Conservation (phyloP, 2,888 invertebrate species). For the Allacma fusca region DNA sequence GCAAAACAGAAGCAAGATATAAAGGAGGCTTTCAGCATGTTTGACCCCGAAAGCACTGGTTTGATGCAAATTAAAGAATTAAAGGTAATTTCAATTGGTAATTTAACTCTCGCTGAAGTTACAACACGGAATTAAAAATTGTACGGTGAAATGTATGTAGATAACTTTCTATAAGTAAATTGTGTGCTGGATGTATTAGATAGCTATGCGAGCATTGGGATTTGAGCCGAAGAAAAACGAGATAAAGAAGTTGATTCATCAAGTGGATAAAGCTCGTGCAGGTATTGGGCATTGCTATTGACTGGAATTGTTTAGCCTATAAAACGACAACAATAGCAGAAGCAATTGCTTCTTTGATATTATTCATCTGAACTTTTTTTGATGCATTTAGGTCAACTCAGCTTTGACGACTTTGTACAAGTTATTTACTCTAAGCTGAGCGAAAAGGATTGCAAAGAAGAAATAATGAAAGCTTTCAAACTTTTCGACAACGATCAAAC, state of each 20-base stretch:
- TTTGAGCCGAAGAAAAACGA: constrained; percentile 98
- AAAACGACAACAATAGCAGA: too few relatives aligned
- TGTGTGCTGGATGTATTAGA: constrained; percentile 62
- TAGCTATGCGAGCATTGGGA: constrained; percentile 91
- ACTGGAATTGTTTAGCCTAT: neutral
- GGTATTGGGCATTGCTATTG: constrained; percentile 67
- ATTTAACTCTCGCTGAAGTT: too few relatives aligned
- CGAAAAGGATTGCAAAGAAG: constrained; percentile 93
- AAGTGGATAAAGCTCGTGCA: constrained; percentile 85
- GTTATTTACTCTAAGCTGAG: constrained; percentile 93
- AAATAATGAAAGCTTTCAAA: constrained; percentile 94
- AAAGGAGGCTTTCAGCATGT: constrained; percentile 93
- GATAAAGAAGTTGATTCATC: constrained; percentile 91
- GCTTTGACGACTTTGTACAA: constrained; percentile 85
- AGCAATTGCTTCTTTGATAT: too few relatives aligned
- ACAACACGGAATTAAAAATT: too few relatives aligned
- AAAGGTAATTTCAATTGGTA: constrained; percentile 77
- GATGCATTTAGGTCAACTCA: constrained; percentile 74
- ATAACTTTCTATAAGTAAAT: too few relatives aligned
- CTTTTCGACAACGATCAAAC: constrained; percentile 97
- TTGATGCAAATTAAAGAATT: constrained; percentile 90
- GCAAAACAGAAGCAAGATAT: constrained; percentile 92
- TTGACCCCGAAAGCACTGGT: constrained; percentile 88
- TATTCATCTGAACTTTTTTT: too few relatives aligned
- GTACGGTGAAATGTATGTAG: too few relatives aligned